Evolutionary conservation across 2,113 vertebrate genomes (phyloP), one percentile per base, ranked within the genome.

Genomic region (Ailuropoda melanoleuca): DNA sequence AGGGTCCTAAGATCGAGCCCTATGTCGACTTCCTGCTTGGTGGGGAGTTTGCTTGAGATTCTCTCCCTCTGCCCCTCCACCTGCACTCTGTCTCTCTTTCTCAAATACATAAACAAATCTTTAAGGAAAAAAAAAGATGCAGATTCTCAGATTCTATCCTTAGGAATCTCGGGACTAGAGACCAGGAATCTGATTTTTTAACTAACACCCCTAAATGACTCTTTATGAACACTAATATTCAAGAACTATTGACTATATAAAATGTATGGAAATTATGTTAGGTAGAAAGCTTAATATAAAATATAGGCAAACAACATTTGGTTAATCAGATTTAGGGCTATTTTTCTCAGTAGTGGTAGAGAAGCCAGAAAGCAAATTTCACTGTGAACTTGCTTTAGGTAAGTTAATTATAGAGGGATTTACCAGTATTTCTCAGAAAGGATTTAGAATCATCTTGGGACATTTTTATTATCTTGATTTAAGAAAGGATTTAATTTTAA

Each of bases 371-470:
- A 94, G 68, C 8, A 83, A 96, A 95, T 97, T 97, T 82, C 23
- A 77, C 64, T 86, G 60, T 94, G 37, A 98, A 87, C 8, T 91
- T 96, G 37, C 23, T 89, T 96, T 96, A 78, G 19, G 14, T 93
- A 83, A 97, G 78, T 91, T 98, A 97, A 98, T 95, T 97, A 97
- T 34, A 60, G 43, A 89, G 29, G 86, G 82, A 88, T 98, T 97
- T 94, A 93, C 81, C 37, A 62, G 60, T 83, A 72, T 93, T 93
- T 80, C 70, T 93, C 72, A 88, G 70, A 96, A 78, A 91, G 39
- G 34, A 80, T 95, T 97, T 94, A 88, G 39, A 96, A 85, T 97
- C 53, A 94, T 14, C 9, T 74, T 87, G 39, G 43, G 97, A 86
- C 34, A 93, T n/a, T 85, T 96, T 97, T 94, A 94, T 93, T 96